Percentiles rank a stretch among this genome's conserved stretches.
Conservation (phyloP, 1,140 invertebrate species). For the Stegodyphus mimosarum region DNA sequence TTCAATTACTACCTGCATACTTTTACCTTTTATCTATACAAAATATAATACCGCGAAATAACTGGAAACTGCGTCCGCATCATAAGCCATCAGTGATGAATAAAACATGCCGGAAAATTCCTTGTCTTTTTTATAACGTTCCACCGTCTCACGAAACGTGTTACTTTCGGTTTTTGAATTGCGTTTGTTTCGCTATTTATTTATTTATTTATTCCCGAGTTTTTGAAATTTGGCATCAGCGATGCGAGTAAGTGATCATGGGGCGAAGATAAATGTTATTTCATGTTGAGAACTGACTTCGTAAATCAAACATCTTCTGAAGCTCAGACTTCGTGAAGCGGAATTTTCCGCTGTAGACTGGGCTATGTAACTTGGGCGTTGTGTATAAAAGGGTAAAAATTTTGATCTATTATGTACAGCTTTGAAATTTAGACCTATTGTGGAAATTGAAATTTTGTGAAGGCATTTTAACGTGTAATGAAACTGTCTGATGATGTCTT, state of each 20-base stretch:
- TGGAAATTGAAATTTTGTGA: too few relatives aligned
- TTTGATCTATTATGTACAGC: too few relatives aligned
- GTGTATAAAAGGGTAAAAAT: too few relatives aligned
- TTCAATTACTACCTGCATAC: conserved; percentile 24
- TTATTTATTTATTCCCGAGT: conserved; percentile 9
- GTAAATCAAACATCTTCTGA: background rate
- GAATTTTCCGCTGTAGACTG: too few relatives aligned
- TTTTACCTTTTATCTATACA: conserved; percentile 9
- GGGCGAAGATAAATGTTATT: background rate
- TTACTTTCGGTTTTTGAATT: conserved; percentile 32
- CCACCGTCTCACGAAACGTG: background rate
- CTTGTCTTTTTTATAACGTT: conserved; percentile 8
- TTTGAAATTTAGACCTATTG: too few relatives aligned
- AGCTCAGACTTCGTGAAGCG: too few relatives aligned
- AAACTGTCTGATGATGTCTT: too few relatives aligned
- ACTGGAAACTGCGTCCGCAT: conserved; percentile 12
- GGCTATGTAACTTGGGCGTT: too few relatives aligned
- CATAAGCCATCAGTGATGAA: conserved; percentile 32
- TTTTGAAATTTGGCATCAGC: background rate
- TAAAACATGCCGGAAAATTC: conserved; percentile 27
- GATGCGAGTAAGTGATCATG: background rate
- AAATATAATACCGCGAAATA: conserved; percentile 14
- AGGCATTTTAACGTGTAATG: too few relatives aligned
- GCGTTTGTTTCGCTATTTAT: conserved; percentile 6
- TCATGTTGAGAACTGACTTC: background rate